Percentiles rank a stretch among this genome's conserved stretches.
Conservation (phyloP, 2,113 vertebrate species). For the Penelope pileata region DNA sequence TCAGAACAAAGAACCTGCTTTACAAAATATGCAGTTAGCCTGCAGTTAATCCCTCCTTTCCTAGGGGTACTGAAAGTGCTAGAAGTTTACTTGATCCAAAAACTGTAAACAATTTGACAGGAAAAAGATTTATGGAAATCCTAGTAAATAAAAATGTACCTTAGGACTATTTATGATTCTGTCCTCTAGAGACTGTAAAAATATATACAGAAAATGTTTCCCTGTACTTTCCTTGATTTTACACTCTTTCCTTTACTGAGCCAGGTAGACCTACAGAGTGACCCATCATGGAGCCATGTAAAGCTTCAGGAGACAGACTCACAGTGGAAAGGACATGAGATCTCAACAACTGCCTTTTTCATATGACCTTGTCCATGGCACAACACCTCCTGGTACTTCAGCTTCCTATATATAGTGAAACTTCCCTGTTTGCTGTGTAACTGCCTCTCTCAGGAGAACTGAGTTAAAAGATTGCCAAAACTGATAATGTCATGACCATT, state of each 20-base stretch:
- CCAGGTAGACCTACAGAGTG: background rate
- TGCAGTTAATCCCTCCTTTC: background rate
- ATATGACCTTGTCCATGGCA: background rate
- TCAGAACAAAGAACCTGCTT: conserved; percentile 14
- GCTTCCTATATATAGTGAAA: background rate
- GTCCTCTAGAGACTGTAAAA: background rate
- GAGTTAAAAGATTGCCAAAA: background rate
- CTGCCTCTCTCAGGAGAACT: background rate
- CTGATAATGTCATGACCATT: background rate
- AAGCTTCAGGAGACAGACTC: background rate
- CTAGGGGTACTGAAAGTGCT: background rate
- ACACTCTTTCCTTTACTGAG: rapidly evolving
- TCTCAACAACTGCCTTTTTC: background rate
- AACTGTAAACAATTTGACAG: background rate
- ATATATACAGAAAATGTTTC: background rate
- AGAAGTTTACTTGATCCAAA: background rate
- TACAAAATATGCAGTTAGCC: background rate
- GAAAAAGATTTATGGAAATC: background rate
- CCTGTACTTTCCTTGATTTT: background rate
- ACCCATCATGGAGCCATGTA: background rate
- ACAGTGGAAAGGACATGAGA: background rate
- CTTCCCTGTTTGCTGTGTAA: background rate
- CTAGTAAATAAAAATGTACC: background rate
- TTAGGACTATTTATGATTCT: background rate
- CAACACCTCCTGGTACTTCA: background rate